Base-by-base conservation (phyloP, 1,140 invertebrate species). In the Colletes latitarsis region DNA sequence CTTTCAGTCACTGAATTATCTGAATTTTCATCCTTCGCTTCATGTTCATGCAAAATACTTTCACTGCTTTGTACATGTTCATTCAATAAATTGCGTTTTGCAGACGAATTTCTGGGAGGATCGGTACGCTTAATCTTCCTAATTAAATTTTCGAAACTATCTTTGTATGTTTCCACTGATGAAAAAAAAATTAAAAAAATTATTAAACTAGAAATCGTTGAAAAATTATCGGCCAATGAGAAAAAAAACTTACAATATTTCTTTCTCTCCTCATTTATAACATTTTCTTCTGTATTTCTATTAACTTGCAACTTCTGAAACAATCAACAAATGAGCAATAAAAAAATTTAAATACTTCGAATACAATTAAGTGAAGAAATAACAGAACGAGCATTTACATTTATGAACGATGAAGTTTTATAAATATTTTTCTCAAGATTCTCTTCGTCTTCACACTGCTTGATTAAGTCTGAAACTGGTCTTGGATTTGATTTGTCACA, bases 371-470 rank as follows among this genome's bases (percentile, higher is more conserved):
- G 75, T 67, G 17, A 2, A 77, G 53, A 43, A 64, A 58, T 53
- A 62, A 77, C 21, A 55, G 30, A 30, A 64, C 6, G 19, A 39
- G 49, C 71, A 76, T 49, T 86, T 66, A 87, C 85, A 71, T 86
- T 77, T 71, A 39, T 3, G 49, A 73, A 55, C 8, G 8, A 53
- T 1, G 9, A 60, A 6, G 73, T 55, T 63, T 78, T 80, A 15
- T 89, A 82, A 41, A 89, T 77, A 78, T 91, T 91, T 81, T 89
- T 91, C 71, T 94, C 93, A 21, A 91, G 72, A 74, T 83, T 86
- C 68, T 94, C 94, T 80, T 94, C 94, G 63, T 91, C 87, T 67
- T 94, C 93, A 46, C 93, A 92, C 74, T 93, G 93, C 72, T 89
- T 91, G 63, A 94, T 81, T 71, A 94, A 83, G 53, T 94, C 94